phyloP scores from a whole-genome alignment of 92 coral and sea anemone species.

The Hydrozoanthus gracilis region DNA sequence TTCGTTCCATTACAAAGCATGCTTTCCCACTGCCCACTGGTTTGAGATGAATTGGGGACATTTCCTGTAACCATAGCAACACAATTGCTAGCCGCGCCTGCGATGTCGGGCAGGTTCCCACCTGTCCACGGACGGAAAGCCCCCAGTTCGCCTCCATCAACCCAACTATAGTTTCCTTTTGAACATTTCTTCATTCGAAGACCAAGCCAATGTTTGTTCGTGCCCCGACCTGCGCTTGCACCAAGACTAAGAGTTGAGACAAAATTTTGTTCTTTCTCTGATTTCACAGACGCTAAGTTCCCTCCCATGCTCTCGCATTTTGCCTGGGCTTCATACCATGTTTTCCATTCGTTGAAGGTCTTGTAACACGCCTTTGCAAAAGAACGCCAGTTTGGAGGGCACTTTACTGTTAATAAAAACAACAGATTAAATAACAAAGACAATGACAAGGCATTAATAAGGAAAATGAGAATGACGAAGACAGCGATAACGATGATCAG shows the following conservation, averaged over 20 bases:
- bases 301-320: not conserved
- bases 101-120: not conserved
- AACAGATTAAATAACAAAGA: not conserved
- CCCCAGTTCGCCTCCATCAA: not conserved
- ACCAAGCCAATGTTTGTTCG: slow-evolving; percentile 4
- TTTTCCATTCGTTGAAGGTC: not conserved
- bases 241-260: not conserved
- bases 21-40: slow-evolving; percentile 15
- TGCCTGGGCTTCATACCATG: slow-evolving; percentile 5
- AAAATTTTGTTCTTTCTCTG: slow-evolving; percentile 14
- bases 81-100: not conserved
- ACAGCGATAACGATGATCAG: no score
- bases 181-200: not conserved
- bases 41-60: not conserved
- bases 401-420: not conserved
- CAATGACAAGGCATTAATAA: no score
- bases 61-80: slow-evolving; percentile 21
- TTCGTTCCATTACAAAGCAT: slow-evolving; percentile 12
- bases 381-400: not conserved
- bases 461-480: no score
- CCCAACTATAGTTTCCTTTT: slow-evolving; percentile 1
- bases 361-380: not conserved
- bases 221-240: not conserved
- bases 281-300: slow-evolving; percentile 19
- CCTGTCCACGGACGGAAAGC: not conserved